phyloP scores from a whole-genome alignment of 1,140 invertebrate genomes.

The Agrilus planipennis region DNA sequence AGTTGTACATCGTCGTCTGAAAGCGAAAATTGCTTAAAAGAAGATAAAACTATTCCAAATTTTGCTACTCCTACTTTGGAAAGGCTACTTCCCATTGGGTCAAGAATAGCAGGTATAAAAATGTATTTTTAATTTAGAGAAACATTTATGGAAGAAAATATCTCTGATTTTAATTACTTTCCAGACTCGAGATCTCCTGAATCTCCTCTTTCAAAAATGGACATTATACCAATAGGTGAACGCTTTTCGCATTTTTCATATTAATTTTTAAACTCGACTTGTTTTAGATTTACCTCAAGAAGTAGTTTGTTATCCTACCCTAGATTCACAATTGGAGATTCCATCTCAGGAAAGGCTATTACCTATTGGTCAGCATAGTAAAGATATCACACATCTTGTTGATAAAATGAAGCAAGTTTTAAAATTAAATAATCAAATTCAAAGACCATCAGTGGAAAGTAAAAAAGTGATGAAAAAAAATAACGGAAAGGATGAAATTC shows the following conservation, averaged over 20 bases:
- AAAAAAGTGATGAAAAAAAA: constrained; percentile 29
- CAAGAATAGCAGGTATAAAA: constrained; percentile 32
- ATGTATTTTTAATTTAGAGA: background rate
- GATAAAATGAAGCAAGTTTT: constrained; percentile 54
- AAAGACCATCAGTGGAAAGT: constrained; percentile 17
- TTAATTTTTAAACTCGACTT: constrained; percentile 6
- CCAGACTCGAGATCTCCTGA: constrained; percentile 31
- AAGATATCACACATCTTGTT: constrained; percentile 43
- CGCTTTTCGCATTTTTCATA: constrained; percentile 9
- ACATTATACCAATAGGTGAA: constrained; percentile 52
- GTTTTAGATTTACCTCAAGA: constrained; percentile 33
- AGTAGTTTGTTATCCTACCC: constrained; percentile 22
- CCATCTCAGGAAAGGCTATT: constrained; percentile 53
- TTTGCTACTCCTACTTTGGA: constrained; percentile 43
- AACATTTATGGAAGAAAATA: constrained; percentile 7
- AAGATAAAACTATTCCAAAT: constrained; percentile 29
- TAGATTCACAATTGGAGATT: constrained; percentile 39
- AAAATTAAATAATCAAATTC: constrained; percentile 34
- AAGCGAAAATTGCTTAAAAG: constrained; percentile 34
- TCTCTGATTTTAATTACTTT: constrained; percentile 5
- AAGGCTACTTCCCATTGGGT: constrained; percentile 47
- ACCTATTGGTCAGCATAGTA: constrained; percentile 54
- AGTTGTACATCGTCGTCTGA: constrained; percentile 38
- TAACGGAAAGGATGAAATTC: constrained; percentile 32
- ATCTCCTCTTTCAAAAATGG: constrained; percentile 70